Percentiles rank a stretch among this genome's conserved stretches.
phyloP scores from a whole-genome alignment of 2,888 invertebrate genomes.

The Drosophila kanekoi region DNA sequence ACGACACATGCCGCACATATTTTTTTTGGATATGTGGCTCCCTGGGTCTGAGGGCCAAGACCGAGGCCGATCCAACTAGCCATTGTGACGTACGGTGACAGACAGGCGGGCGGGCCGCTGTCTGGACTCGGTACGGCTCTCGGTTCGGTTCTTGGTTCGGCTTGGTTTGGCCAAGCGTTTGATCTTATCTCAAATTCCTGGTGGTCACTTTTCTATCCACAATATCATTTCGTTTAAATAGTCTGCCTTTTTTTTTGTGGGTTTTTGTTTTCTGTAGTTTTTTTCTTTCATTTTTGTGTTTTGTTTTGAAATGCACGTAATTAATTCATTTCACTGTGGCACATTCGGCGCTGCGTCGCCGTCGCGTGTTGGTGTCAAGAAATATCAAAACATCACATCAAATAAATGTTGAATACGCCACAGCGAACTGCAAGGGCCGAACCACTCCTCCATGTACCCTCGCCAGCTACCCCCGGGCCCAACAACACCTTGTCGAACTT shows the following conservation, averaged over 20 bases:
- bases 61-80: slow-evolving; percentile 47
- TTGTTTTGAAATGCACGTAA: slow-evolving; percentile 82
- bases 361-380: slow-evolving; percentile 85
- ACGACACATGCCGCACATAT: slow-evolving; percentile 77
- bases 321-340: slow-evolving; percentile 82
- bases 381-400: slow-evolving; percentile 85
- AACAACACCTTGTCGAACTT: slow-evolving; percentile 62
- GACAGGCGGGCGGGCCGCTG: slow-evolving; percentile 68
- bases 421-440: slow-evolving; percentile 41
- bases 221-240: slow-evolving; percentile 82
- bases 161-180: slow-evolving; percentile 65
- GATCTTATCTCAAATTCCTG: slow-evolving; percentile 82
- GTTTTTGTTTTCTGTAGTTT: slow-evolving; percentile 37
- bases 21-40: slow-evolving; percentile 28
- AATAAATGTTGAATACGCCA: slow-evolving; percentile 83
- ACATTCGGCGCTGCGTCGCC: slow-evolving; percentile 61
- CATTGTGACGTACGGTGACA: slow-evolving; percentile 75
- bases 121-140: slow-evolving; percentile 24
- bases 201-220: slow-evolving; percentile 82
- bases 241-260: slow-evolving; percentile 53
- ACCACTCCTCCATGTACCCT: slow-evolving; percentile 21
- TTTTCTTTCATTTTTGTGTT: slow-evolving; percentile 39
- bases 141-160: slow-evolving; percentile 34
- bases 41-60: slow-evolving; percentile 24
- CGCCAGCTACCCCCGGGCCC: slow-evolving; percentile 32